These are phyloP conservation scores for Chymomyza caudatula DNA, from an alignment of 2,888 invertebrate genomes.

Conservation along the genomic window DNA sequence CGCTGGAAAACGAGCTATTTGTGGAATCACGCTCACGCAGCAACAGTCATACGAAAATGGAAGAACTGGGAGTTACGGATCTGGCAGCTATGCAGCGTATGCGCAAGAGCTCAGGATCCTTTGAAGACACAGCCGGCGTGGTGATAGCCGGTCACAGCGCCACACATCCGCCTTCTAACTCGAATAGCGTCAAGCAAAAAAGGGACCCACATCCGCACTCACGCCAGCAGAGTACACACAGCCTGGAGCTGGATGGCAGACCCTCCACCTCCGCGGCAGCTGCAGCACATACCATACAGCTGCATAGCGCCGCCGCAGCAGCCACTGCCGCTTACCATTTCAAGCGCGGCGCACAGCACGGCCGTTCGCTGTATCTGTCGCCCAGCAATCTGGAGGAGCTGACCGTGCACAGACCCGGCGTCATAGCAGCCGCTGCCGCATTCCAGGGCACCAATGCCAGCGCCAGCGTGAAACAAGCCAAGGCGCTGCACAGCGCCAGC, in stretches of 20 bases:
- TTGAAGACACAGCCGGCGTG: constrained; percentile 67
- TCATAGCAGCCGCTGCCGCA: constrained; percentile 75
- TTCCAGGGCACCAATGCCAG: constrained; percentile 78
- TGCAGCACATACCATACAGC: constrained; percentile 64
- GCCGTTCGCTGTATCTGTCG: constrained; percentile 77
- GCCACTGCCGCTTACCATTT: constrained; percentile 75
- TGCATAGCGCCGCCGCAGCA: constrained; percentile 74
- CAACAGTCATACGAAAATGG: constrained; percentile 77
- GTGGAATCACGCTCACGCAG: constrained; percentile 76
- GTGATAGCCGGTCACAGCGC: constrained; percentile 54
- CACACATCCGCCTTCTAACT: constrained; percentile 60
- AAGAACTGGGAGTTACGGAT: constrained; percentile 73
- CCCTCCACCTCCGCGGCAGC: constrained; percentile 70
- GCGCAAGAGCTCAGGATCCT: constrained; percentile 73
- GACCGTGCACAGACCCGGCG: constrained; percentile 74
- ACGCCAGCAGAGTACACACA: constrained; percentile 77
- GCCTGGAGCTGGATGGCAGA: constrained; percentile 76
- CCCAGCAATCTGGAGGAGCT: constrained; percentile 77
- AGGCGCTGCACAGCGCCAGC: constrained; percentile 77
- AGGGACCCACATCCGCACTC: constrained; percentile 72
- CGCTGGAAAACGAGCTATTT: constrained; percentile 77
- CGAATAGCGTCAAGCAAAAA: constrained; percentile 74
- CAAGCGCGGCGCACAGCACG: constrained; percentile 76
- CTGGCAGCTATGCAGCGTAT: constrained; percentile 56
- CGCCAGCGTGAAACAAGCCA: constrained; percentile 75